Evolutionary conservation across 2,797 vertebrate genomes (phyloP).

Genomic region (Cercopithecus hamlyni): DNA sequence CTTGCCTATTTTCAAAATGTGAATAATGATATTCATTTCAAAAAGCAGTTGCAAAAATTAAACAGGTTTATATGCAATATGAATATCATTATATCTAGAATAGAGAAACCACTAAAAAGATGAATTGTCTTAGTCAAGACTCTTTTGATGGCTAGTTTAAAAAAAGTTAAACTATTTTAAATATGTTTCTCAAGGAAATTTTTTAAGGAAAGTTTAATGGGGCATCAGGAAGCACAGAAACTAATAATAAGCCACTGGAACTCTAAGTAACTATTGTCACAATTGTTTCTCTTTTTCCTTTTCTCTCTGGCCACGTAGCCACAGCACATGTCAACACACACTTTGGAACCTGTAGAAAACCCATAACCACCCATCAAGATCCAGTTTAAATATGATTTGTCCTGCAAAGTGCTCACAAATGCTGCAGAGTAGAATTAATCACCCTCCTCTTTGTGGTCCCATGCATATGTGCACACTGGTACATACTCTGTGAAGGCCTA

Average conservation of each 20-base stretch:
- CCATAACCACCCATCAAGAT: background rate
- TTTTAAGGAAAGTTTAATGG: background rate
- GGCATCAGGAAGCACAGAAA: background rate
- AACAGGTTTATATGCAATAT: background rate
- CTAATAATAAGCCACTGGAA: background rate
- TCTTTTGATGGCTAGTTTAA: background rate
- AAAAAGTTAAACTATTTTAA: background rate
- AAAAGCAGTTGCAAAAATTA: background rate
- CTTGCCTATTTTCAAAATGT: background rate
- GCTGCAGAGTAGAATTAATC: background rate
- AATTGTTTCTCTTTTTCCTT: background rate
- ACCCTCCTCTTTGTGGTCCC: background rate
- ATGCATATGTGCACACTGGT: rapidly evolving
- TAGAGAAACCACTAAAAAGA: background rate
- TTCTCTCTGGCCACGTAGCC: background rate
- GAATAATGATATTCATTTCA: background rate
- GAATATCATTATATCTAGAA: background rate
- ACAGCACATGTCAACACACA: background rate
- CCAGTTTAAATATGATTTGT: background rate
- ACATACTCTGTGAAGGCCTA: background rate
- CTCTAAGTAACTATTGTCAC: background rate
- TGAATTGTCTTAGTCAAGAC: background rate
- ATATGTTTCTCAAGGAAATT: background rate
- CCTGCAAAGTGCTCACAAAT: background rate
- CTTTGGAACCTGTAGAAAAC: background rate